phyloP scores from a whole-genome alignment of 2,797 vertebrate genomes.

The Scolopax bukidnonensis region DNA sequence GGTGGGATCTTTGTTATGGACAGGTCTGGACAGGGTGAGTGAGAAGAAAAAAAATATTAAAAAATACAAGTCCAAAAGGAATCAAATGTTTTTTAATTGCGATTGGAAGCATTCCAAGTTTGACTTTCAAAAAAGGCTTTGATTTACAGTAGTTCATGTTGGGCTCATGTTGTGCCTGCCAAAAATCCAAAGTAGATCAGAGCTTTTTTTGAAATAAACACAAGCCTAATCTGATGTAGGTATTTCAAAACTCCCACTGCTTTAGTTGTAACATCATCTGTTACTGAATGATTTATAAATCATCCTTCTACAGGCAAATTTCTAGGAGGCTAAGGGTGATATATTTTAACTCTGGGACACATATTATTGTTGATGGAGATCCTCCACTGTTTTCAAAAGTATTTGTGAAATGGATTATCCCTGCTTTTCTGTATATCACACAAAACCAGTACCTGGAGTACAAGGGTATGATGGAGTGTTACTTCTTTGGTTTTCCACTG shows the following conservation, averaged over 20 bases:
- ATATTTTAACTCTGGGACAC: slow-evolving; percentile 65
- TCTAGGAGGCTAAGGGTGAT: slow-evolving; percentile 52
- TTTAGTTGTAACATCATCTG: slow-evolving; percentile 84
- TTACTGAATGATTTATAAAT: slow-evolving; percentile 86
- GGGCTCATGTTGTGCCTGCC: slow-evolving; percentile 83
- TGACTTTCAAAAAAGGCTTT: slow-evolving; percentile 82
- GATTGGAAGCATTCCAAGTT: slow-evolving; percentile 82
- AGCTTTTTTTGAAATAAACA: slow-evolving; percentile 84
- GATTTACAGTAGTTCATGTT: slow-evolving; percentile 81
- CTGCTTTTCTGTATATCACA: neutral
- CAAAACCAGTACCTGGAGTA: neutral
- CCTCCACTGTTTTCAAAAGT: neutral
- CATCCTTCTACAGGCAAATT: slow-evolving; percentile 67
- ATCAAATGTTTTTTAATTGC: slow-evolving; percentile 82
- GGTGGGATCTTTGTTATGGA: slow-evolving; percentile 16
- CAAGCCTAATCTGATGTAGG: slow-evolving; percentile 82
- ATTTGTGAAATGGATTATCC: neutral
- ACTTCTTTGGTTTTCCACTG: neutral
- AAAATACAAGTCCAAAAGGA: slow-evolving; percentile 68
- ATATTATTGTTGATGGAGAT: neutral
- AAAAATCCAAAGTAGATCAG: slow-evolving; percentile 83
- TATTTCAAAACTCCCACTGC: slow-evolving; percentile 85
- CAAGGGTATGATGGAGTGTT: neutral
- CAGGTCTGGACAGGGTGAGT: slow-evolving; percentile 23
- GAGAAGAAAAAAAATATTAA: slow-evolving; percentile 30